Percentiles rank a stretch among this genome's conserved stretches.
These are phyloP conservation scores for Stigmatopora nigra DNA, from an alignment of 2,113 vertebrate genomes.

Conservation along the genomic window DNA sequence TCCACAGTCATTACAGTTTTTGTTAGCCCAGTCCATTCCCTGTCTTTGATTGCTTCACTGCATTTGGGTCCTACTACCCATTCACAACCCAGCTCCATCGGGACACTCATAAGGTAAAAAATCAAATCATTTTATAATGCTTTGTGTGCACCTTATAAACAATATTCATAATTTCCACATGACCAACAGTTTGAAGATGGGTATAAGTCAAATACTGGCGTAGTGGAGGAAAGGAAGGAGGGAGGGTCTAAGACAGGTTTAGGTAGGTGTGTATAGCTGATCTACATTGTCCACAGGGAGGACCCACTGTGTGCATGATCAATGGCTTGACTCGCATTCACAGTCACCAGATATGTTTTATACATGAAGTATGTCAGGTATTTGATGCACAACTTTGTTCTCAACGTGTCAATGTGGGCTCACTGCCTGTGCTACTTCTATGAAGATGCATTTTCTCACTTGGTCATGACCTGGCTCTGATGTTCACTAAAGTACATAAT, in stretches of 20 bases:
- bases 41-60: too few species aligned
- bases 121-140: conserved; percentile 8
- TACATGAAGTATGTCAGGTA: conserved; percentile 24
- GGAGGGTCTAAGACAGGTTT: too few species aligned
- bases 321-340: conserved; percentile 29
- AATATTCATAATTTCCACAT: conserved; percentile 7
- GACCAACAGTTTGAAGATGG: conserved; percentile 27
- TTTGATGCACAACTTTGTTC: background rate
- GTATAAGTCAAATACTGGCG: conserved; percentile 25
- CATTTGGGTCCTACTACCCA: too few species aligned
- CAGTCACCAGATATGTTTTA: conserved; percentile 21
- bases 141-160: conserved; percentile 9
- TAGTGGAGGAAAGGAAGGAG: conserved; percentile 18
- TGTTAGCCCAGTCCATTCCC: too few species aligned
- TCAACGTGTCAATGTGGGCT: background rate
- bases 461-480: background rate
- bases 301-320: conserved; percentile 22
- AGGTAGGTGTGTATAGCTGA: background rate
- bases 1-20: too few species aligned
- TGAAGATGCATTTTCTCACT: conserved; percentile 9
- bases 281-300: conserved; percentile 12
- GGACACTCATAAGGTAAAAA: background rate
- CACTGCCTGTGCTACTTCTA: background rate
- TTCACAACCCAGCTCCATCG: too few species aligned
- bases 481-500: conserved; percentile 4